Conservation (phyloP, 2,113 vertebrate genomes). For the Orycteropus afer region DNA sequence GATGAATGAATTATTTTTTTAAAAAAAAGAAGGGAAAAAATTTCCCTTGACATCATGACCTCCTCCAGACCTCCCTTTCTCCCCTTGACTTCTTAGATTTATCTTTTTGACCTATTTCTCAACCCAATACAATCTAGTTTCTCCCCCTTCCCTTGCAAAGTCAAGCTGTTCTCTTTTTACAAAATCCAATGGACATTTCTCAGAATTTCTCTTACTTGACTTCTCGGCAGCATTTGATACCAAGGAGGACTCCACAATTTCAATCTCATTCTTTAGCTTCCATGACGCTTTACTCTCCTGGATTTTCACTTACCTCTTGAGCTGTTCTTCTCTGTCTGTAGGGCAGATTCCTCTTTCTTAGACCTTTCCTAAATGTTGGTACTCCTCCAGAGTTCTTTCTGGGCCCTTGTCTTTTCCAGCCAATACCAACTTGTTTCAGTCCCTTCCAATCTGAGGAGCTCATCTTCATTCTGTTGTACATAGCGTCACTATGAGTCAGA, state of each 20-base stretch:
- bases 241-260: accelerated
- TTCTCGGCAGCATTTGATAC: not conserved
- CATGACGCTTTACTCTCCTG: not conserved
- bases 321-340: not conserved
- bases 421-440: no score
- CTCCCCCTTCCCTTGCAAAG: not conserved
- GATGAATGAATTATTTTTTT: no score
- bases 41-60: not conserved
- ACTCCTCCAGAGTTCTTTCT: not conserved
- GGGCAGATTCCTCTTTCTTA: not conserved
- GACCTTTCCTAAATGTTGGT: no score
- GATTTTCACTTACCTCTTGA: not conserved
- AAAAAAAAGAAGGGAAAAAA: no score
- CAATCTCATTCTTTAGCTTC: not conserved
- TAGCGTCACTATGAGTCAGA: no score
- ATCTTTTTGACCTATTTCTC: not conserved
- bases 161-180: not conserved
- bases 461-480: no score
- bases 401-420: not conserved
- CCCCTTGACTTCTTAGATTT: not conserved
- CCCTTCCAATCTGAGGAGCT: no score
- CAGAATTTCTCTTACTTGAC: not conserved
- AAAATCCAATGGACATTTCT: not conserved
- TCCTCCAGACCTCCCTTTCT: not conserved
- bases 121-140: not conserved